These are phyloP conservation scores for Chrysoperla carnea DNA, from an alignment of 1,140 invertebrate genomes.

Conservation along the genomic window DNA sequence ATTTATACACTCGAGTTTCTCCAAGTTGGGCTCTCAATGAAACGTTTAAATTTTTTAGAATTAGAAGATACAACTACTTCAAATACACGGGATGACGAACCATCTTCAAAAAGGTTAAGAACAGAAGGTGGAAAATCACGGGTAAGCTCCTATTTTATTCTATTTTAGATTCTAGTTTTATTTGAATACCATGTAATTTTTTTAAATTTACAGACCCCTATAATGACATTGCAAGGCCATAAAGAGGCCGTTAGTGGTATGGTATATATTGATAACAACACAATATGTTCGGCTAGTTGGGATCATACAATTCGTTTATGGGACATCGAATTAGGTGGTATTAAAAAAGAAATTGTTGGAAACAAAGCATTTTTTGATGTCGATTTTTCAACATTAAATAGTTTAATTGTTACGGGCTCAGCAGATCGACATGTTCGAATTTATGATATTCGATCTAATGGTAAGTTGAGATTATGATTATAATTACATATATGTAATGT, in stretches of 20 bases:
- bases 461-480: no score
- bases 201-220: slow-evolving; percentile 45
- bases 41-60: no score
- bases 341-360: slow-evolving; percentile 64
- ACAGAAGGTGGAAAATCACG: slow-evolving; percentile 20
- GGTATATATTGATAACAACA: slow-evolving; percentile 59
- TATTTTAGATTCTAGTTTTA: background rate
- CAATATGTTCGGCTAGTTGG: slow-evolving; percentile 73
- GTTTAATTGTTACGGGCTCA: slow-evolving; percentile 64
- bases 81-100: slow-evolving; percentile 25
- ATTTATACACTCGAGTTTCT: no score
- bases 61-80: slow-evolving; percentile 13
- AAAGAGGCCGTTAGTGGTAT: slow-evolving; percentile 74
- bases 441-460: slow-evolving; percentile 78
- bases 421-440: slow-evolving; percentile 78
- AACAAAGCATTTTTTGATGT: slow-evolving; percentile 85
- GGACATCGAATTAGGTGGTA: slow-evolving; percentile 61
- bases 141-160: slow-evolving; percentile 12
- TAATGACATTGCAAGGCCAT: slow-evolving; percentile 82
- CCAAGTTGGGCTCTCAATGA: no score
- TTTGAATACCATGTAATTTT: background rate
- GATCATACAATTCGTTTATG: slow-evolving; percentile 91
- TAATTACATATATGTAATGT: no score
- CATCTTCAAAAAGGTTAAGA: slow-evolving; percentile 26
- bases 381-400: slow-evolving; percentile 61